Evolutionary conservation across 2,113 vertebrate genomes (phyloP).

Genomic region (Festucalex cinctus): DNA sequence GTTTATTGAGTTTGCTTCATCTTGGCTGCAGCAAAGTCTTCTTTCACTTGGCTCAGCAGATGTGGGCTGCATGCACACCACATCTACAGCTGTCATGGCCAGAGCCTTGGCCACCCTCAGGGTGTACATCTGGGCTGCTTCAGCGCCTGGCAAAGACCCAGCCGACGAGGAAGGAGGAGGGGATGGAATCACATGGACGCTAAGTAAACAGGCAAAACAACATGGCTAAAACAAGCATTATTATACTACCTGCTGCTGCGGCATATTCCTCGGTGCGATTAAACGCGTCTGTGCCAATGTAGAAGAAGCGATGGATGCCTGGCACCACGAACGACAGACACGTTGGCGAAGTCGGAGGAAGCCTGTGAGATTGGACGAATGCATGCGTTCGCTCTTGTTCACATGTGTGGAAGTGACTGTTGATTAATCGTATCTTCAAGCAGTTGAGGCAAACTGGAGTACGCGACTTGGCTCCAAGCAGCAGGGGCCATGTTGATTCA

Average conservation of each 20-base stretch:
- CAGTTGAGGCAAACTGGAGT: not conserved
- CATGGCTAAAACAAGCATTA: not conserved
- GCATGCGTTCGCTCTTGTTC: not conserved
- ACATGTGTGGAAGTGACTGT: not conserved
- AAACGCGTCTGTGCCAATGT: constrained; percentile 78
- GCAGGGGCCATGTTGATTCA: not conserved
- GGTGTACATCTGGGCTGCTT: constrained; percentile 81
- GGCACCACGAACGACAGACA: constrained; percentile 81
- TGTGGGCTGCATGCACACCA: constrained; percentile 80
- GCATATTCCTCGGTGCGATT: constrained; percentile 87
- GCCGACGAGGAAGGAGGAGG: constrained; percentile 6
- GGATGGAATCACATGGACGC: not conserved
- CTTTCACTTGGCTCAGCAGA: constrained; percentile 73
- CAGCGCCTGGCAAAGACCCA: constrained; percentile 70
- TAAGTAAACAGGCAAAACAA: constrained; percentile 15
- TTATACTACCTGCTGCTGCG: constrained; percentile 76
- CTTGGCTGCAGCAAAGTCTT: constrained; percentile 76
- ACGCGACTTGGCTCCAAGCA: not conserved
- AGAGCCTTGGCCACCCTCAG: constrained; percentile 82
- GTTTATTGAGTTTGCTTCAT: constrained; percentile 55
- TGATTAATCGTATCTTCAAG: too few relatives aligned
- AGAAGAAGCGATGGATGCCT: constrained; percentile 85
- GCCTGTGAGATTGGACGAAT: constrained; percentile 60
- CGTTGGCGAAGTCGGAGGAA: constrained; percentile 88
- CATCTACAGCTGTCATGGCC: constrained; percentile 86